Conservation (phyloP, 2,888 invertebrate species). For the Vanessa cardui region DNA sequence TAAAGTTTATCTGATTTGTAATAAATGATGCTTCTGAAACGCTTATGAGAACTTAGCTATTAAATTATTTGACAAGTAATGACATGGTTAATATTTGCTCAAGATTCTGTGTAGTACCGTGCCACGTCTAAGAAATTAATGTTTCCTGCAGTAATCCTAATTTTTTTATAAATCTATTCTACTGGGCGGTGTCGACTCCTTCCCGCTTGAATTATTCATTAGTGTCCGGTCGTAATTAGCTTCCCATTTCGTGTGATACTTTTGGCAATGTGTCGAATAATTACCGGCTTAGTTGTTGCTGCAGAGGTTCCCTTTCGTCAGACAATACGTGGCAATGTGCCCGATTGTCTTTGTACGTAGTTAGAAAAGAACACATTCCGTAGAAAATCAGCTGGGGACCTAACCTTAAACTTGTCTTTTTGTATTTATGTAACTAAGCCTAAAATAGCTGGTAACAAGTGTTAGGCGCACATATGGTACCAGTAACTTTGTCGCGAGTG, state of each 20-base stretch:
- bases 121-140: neutral
- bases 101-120: neutral
- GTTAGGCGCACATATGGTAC: slow-evolving; percentile 59
- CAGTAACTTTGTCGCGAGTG: slow-evolving; percentile 51
- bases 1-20: neutral
- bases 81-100: neutral
- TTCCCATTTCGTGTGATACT: slow-evolving; percentile 19
- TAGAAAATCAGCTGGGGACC: slow-evolving; percentile 50
- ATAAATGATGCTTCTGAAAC: neutral
- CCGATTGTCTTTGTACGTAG: slow-evolving; percentile 19
- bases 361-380: slow-evolving; percentile 21
- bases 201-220: slow-evolving; percentile 18
- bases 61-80: neutral
- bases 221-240: slow-evolving; percentile 12
- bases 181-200: slow-evolving; percentile 1
- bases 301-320: slow-evolving; percentile 19
- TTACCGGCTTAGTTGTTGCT: slow-evolving; percentile 18
- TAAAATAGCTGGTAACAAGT: slow-evolving; percentile 54
- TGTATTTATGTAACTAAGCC: slow-evolving; percentile 32
- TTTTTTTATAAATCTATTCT: slow-evolving; percentile 25
- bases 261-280: slow-evolving; percentile 27
- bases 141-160: slow-evolving; percentile 33
- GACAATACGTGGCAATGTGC: slow-evolving; percentile 32
- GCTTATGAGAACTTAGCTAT: neutral
- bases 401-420: slow-evolving; percentile 57